These are phyloP conservation scores for Stegodyphus mimosarum DNA, from an alignment of 1,140 invertebrate species.

Conservation along the genomic window DNA sequence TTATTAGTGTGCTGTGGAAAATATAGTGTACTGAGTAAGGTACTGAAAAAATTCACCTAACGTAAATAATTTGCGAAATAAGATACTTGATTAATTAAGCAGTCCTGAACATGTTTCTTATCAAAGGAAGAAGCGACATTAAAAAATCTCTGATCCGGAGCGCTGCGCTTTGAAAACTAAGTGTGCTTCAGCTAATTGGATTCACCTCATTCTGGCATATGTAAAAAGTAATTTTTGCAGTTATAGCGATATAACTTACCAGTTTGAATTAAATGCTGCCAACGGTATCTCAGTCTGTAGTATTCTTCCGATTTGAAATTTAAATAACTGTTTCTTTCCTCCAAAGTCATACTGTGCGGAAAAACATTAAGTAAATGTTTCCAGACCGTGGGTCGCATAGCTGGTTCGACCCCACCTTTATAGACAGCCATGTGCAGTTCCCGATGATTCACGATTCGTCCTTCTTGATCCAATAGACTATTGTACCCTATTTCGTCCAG, in stretches of 20 bases:
- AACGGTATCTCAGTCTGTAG: conserved; percentile 81
- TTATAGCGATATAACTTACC: conserved; percentile 4
- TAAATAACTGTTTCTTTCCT: conserved; percentile 94
- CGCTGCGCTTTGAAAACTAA: too few relatives aligned
- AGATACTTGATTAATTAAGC: too few relatives aligned
- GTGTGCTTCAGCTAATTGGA: too few relatives aligned
- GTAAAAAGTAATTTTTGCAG: too few relatives aligned
- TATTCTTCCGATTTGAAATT: conserved; percentile 91
- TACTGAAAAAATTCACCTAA: too few relatives aligned
- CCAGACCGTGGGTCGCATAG: conserved; percentile 80
- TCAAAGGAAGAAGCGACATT: too few relatives aligned
- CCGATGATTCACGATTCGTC: conserved; percentile 83
- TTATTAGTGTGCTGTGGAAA: too few relatives aligned
- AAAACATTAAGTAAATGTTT: conserved; percentile 96
- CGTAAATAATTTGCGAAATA: too few relatives aligned
- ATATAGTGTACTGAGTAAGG: too few relatives aligned
- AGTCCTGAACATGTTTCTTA: too few relatives aligned
- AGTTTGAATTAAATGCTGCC: conserved; percentile 73
- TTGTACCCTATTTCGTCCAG: conserved; percentile 90
- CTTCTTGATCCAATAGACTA: conserved; percentile 87
- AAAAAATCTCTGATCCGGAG: too few relatives aligned
- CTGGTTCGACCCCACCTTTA: conserved; percentile 70
- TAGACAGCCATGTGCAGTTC: conserved; percentile 89
- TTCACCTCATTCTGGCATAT: too few relatives aligned
- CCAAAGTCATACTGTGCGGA: conserved; percentile 87